Percentiles rank a stretch among this genome's conserved stretches.
Evolutionary conservation across 2,797 vertebrate species (phyloP).

Genomic region (Anguilla megastoma): DNA sequence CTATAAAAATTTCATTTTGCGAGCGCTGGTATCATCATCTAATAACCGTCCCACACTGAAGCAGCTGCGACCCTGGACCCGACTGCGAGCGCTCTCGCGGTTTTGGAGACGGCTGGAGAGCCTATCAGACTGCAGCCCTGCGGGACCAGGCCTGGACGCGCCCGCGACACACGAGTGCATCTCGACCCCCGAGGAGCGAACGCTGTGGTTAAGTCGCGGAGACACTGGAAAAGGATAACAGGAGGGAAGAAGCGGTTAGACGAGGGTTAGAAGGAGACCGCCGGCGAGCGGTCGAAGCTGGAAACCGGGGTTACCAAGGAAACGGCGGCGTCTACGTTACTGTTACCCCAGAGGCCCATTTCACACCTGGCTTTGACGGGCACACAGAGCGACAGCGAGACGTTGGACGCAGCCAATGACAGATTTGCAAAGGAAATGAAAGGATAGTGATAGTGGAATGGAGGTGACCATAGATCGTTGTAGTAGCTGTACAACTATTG

Average conservation of each 20-base stretch:
- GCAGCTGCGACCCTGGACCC: not conserved
- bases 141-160: slow-evolving; percentile 15
- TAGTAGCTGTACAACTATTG: not conserved
- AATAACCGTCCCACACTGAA: not conserved
- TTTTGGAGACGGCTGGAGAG: not conserved
- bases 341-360: slow-evolving; percentile 40
- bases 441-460: slow-evolving; percentile 45
- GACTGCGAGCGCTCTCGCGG: not conserved
- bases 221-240: slow-evolving; percentile 44
- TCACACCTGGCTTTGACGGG: slow-evolving; percentile 5
- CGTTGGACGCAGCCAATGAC: slow-evolving; percentile 43
- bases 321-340: slow-evolving; percentile 39
- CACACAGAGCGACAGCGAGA: slow-evolving; percentile 31
- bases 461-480: slow-evolving; percentile 5
- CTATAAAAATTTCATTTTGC: not conserved
- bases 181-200: slow-evolving; percentile 42
- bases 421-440: slow-evolving; percentile 51
- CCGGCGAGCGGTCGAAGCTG: slow-evolving; percentile 38
- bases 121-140: not conserved
- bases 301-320: slow-evolving; percentile 40
- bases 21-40: not conserved
- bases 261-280: slow-evolving; percentile 39
- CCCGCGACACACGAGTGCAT: not conserved
- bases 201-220: slow-evolving; percentile 48
- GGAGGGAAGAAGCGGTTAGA: slow-evolving; percentile 48